Base-by-base conservation (phyloP, 2,888 invertebrate genomes). In the Eudasyphora cyanicolor region DNA sequence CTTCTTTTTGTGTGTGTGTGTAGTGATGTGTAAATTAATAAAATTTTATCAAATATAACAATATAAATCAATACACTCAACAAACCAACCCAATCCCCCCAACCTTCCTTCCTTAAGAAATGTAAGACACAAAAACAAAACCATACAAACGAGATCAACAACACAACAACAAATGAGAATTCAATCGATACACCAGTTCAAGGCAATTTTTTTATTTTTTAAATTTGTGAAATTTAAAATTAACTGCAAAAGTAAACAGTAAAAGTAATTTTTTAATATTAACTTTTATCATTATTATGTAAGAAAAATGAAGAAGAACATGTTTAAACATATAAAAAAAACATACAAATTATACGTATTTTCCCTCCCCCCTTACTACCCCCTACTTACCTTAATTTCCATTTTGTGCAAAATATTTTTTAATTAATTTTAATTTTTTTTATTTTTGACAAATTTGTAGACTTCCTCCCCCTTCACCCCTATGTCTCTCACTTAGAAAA, bases 151-250 rank as follows among this genome's bases (percentile, higher is more conserved):
- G 12, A 38, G 21, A 67, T 17, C 42, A 67, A 42, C 21, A 67
- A 42, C 21, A 35, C 19, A 38, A 64, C 35, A n/a, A 57, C 57
- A 79, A 42, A 70, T 38, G n/a, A 38, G 2, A 80, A 79, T 29
- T 19, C 76, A 62, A 64, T 49, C 32, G 51, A 35, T 75, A 32
- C 24, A 57, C 21, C 73, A 79, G 79, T 80, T 83, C 82, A 82
- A 79, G 76, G 85, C 79, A 86, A 77, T 79, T 69, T 86, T 85
- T 86, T 84, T 85, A 77, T 79, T 69, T 86, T 85, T 86, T 84
- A 84, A 85, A 85, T 85, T 84, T 82, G 51, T 74, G 82, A 82
- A 85, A 76, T 82, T 81, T 84, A 79, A 79, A 76, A 82, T 77
- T 79, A 21, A 82, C 42, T 76, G 27, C n/a, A 71, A 17, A 76